Percentiles rank a stretch among this genome's conserved stretches.
phyloP scores from a whole-genome alignment of 2,113 vertebrate species.

The Muntiacus reevesi region DNA sequence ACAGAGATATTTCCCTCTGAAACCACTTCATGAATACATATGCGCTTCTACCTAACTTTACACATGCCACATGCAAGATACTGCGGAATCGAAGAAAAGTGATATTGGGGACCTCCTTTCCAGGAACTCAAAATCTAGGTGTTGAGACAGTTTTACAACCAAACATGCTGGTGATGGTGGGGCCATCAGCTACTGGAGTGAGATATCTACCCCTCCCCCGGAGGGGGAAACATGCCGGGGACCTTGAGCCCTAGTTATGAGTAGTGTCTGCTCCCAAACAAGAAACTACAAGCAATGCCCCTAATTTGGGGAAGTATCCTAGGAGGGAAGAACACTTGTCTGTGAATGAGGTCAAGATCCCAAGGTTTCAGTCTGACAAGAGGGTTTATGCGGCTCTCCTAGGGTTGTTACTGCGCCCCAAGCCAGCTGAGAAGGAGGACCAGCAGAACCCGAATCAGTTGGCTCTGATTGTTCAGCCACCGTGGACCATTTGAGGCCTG shows the following conservation, averaged over 20 bases:
- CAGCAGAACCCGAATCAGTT: not conserved
- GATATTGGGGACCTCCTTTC: not conserved
- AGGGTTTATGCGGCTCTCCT: not conserved
- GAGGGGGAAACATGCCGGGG: not conserved
- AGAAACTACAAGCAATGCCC: not conserved
- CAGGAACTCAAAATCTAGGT: not conserved
- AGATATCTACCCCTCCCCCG: not conserved
- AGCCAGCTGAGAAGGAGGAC: not conserved
- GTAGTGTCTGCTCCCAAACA: not conserved
- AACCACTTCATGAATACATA: not conserved
- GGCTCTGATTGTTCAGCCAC: not conserved
- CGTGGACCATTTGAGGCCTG: not conserved
- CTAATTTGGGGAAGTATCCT: not conserved
- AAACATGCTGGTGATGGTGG: not conserved
- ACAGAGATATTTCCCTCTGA: not conserved
- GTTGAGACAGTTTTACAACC: not conserved
- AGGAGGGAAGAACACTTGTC: not conserved
- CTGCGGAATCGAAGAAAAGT: not conserved
- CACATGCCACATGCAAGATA: not conserved
- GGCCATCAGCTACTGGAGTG: not conserved
- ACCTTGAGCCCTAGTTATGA: not conserved
- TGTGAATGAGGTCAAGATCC: not conserved
- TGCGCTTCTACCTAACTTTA: not conserved
- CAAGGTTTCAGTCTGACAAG: not conserved
- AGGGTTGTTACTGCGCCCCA: not conserved